phyloP scores from a whole-genome alignment of 2,888 invertebrate species.

The Holacanthella duospinosa region DNA sequence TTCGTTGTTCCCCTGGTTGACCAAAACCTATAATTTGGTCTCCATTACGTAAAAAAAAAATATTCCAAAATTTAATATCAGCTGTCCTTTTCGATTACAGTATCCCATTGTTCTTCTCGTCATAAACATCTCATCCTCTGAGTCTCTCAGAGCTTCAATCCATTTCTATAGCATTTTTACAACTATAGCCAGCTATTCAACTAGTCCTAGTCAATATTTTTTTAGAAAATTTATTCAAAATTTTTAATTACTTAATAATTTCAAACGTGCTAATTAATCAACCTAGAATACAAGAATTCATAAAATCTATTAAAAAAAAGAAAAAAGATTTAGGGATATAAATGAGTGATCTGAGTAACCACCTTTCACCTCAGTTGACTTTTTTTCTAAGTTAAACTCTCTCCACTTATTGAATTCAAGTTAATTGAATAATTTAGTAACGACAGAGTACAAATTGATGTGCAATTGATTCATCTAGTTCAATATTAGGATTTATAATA shows the following conservation, averaged over 20 bases:
- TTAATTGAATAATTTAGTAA: no score
- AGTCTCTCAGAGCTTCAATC: not conserved
- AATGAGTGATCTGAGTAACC: no score
- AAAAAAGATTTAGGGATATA: no score
- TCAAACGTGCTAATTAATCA: not conserved
- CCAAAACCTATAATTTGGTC: conserved; percentile 38
- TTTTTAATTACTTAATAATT: not conserved
- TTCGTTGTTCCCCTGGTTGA: conserved; percentile 25
- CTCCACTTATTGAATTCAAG: no score
- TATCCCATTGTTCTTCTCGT: conserved; percentile 37
- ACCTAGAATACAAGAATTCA: no score
- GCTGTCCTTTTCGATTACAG: conserved; percentile 38
- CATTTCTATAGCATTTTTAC: not conserved
- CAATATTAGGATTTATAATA: no score
- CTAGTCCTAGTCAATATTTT: not conserved
- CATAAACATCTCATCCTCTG: conserved; percentile 26
- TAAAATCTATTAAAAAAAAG: no score
- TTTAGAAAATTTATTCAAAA: not conserved
- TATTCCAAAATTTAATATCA: conserved; percentile 37
- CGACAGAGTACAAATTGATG: no score
- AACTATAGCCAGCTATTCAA: not conserved
- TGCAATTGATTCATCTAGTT: no score
- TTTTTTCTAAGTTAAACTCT: no score
- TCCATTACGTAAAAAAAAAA: conserved; percentile 34
- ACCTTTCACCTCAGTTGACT: no score